A percentile compares a stretch with the other conserved stretches of the same genome.
phyloP scores from a whole-genome alignment of 2,113 vertebrate genomes.

The Ciconia boyciana region DNA sequence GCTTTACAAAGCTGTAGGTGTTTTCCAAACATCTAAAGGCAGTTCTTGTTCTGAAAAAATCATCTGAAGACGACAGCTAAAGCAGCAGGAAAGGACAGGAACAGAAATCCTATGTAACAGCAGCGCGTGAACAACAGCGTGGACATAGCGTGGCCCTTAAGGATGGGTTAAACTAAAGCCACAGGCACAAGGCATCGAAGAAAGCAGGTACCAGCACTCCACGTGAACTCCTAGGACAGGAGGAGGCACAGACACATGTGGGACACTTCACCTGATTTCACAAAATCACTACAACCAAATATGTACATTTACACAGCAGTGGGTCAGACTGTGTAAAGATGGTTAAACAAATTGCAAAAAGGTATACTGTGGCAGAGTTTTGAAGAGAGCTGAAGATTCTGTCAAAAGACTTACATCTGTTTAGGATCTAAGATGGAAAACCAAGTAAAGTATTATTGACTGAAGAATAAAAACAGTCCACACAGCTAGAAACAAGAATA shows the following conservation, averaged over 20 bases:
- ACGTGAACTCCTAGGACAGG: background rate
- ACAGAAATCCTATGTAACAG: background rate
- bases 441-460: background rate
- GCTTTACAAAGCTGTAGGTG: background rate
- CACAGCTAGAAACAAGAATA: background rate
- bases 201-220: background rate
- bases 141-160: background rate
- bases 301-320: background rate
- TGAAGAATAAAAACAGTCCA: background rate
- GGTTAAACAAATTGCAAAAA: background rate
- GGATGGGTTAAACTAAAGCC: background rate
- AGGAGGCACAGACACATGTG: background rate
- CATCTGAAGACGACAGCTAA: background rate
- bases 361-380: background rate
- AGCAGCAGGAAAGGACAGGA: background rate
- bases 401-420: background rate
- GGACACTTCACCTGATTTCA: background rate
- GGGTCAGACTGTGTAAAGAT: background rate
- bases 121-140: background rate
- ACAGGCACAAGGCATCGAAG: background rate
- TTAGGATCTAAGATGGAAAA: background rate
- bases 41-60: background rate
- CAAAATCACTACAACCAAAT: background rate
- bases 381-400: background rate
- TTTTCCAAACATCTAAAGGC: background rate